Conservation (phyloP, 2,888 invertebrate genomes). For the Auanema sp. region DNA sequence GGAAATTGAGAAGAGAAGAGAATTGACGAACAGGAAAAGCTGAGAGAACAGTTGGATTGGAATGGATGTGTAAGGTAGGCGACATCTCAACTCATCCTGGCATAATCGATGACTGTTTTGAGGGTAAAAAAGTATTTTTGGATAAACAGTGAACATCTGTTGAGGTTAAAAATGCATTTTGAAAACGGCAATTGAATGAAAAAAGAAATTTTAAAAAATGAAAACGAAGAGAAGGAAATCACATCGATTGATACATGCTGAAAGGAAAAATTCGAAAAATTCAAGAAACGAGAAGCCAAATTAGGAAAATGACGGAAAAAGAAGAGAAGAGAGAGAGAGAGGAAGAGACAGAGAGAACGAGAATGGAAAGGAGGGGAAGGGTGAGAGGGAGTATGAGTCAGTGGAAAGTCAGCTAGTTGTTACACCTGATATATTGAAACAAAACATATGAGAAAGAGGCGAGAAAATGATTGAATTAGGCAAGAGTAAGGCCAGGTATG, state of each 20-base stretch:
- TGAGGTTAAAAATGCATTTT: not conserved
- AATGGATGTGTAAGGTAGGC: no score
- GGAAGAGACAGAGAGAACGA: no score
- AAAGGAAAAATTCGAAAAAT: not conserved
- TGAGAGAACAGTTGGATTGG: no score
- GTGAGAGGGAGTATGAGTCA: not conserved
- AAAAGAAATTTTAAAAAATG: constrained; percentile 1
- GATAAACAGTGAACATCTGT: no score
- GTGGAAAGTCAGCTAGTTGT: no score
- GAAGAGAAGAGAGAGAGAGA: not conserved
- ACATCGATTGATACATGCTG: not conserved
- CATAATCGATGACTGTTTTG: no score
- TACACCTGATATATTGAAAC: not conserved
- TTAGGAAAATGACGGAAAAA: not conserved
- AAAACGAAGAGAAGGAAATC: not conserved
- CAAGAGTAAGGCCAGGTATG: no score
- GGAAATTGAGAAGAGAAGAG: no score
- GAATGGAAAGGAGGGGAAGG: no score
- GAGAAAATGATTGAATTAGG: not conserved
- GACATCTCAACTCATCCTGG: no score
- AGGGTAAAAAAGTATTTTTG: no score
- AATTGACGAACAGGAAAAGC: no score
- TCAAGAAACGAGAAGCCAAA: not conserved
- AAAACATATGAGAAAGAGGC: not conserved
- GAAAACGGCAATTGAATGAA: not conserved